Conservation (phyloP, 2,113 vertebrate species). For the Poecile atricapillus region DNA sequence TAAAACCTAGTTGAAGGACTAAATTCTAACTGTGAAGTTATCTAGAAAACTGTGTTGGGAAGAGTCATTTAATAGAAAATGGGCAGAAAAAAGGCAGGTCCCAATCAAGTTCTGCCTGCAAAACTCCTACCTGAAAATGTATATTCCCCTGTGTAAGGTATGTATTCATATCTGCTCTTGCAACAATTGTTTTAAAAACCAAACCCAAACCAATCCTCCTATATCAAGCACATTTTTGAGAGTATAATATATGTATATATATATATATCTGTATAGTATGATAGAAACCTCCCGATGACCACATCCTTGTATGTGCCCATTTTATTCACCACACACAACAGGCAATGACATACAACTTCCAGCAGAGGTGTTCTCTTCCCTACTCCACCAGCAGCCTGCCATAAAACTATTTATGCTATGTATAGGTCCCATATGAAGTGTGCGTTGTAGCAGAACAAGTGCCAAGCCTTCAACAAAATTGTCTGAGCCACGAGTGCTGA, state of each 20-base stretch:
- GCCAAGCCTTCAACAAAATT: background rate
- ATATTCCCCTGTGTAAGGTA: background rate
- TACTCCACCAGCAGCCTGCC: background rate
- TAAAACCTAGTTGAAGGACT: background rate
- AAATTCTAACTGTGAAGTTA: background rate
- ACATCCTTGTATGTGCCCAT: background rate
- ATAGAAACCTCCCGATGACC: background rate
- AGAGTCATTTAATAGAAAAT: background rate
- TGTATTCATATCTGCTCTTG: background rate
- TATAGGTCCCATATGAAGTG: background rate
- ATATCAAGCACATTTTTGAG: background rate
- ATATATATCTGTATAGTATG: no score
- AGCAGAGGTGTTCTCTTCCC: background rate
- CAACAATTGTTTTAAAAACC: background rate
- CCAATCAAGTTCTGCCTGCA: background rate
- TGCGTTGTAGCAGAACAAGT: background rate
- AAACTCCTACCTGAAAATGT: background rate
- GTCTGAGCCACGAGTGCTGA: accelerated
- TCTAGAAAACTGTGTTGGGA: background rate
- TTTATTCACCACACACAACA: background rate
- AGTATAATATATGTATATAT: background rate
- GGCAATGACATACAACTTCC: background rate
- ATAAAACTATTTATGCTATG: background rate
- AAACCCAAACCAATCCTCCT: background rate
- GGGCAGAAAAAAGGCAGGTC: background rate